Evolutionary conservation across 2,888 invertebrate species (phyloP).

Genomic region (Patella ulyssiponensis): DNA sequence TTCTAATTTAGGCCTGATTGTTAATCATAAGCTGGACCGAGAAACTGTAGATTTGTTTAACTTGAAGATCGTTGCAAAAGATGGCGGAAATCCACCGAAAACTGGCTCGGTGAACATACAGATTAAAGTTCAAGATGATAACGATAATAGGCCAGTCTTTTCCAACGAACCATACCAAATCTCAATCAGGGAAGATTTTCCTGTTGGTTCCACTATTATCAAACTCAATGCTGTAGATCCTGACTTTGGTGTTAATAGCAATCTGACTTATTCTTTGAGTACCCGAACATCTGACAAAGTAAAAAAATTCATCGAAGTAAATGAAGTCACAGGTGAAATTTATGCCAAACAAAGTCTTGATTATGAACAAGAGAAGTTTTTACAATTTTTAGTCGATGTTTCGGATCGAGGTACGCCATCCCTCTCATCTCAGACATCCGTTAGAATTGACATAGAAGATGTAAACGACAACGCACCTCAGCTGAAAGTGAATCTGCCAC

Average conservation of each 20-base stretch:
- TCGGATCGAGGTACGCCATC: conserved; percentile 54
- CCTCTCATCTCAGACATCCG: conserved; percentile 73
- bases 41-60: conserved; percentile 57
- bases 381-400: conserved; percentile 79
- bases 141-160: conserved; percentile 61
- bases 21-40: conserved; percentile 58
- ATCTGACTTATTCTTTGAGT: conserved; percentile 72
- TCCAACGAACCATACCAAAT: conserved; percentile 47
- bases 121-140: conserved; percentile 60
- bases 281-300: conserved; percentile 49
- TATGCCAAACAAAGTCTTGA: conserved; percentile 85
- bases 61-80: conserved; percentile 57
- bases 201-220: conserved; percentile 48
- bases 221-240: conserved; percentile 84
- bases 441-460: conserved; percentile 76
- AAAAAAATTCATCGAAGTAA: conserved; percentile 75
- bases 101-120: conserved; percentile 59
- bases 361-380: conserved; percentile 83
- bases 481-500: conserved; percentile 86
- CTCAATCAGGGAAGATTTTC: conserved; percentile 53
- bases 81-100: conserved; percentile 56
- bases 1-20: conserved; percentile 56
- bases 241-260: conserved; percentile 86
- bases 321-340: conserved; percentile 89
- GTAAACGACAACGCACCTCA: conserved; percentile 91